A percentile compares a stretch with the other conserved stretches of the same genome.
phyloP scores from a whole-genome alignment of 2,888 invertebrate species.

The Drosophila borealis region DNA sequence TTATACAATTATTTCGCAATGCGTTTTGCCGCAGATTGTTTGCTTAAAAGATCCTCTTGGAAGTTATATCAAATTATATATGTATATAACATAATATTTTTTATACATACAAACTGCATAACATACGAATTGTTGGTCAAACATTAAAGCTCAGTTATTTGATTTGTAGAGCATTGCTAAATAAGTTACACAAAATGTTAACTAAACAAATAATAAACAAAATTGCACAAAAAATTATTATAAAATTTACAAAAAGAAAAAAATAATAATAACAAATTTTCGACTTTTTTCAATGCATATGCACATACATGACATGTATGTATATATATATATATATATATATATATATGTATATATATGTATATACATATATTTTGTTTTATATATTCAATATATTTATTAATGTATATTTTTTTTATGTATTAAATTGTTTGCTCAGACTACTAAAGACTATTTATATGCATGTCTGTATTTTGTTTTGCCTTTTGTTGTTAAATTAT shows the following conservation, averaged over 20 bases:
- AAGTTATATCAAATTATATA: conserved; percentile 34
- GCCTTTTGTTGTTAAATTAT: conserved; percentile 25
- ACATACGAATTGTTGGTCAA: conserved; percentile 49
- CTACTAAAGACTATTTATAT: conserved; percentile 73
- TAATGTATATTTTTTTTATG: conserved; percentile 31
- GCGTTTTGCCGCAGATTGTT: conserved; percentile 23
- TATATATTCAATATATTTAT: conserved; percentile 41
- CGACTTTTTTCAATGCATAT: conserved; percentile 26
- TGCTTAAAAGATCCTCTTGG: conserved; percentile 35
- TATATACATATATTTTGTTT: conserved; percentile 8
- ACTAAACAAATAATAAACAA: conserved; percentile 36
- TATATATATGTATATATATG: conserved; percentile 7
- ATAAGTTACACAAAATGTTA: conserved; percentile 48
- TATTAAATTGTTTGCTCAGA: conserved; percentile 62
- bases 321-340: conserved; percentile 19
- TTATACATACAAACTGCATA: conserved; percentile 18
- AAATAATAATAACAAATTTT: conserved; percentile 6
- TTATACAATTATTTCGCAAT: conserved; percentile 18
- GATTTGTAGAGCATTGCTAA: conserved; percentile 51
- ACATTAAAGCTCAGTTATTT: conserved; percentile 70
- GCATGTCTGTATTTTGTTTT: conserved; percentile 38
- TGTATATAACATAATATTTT: conserved; percentile 23
- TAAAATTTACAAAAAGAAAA: conserved; percentile 15
- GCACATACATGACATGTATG: conserved; percentile 11
- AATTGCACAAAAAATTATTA: conserved; percentile 65